Evolutionary conservation across 2,113 vertebrate genomes (phyloP), one percentile per base, ranked within the genome.

Genomic region (Apaloderma vittatum): DNA sequence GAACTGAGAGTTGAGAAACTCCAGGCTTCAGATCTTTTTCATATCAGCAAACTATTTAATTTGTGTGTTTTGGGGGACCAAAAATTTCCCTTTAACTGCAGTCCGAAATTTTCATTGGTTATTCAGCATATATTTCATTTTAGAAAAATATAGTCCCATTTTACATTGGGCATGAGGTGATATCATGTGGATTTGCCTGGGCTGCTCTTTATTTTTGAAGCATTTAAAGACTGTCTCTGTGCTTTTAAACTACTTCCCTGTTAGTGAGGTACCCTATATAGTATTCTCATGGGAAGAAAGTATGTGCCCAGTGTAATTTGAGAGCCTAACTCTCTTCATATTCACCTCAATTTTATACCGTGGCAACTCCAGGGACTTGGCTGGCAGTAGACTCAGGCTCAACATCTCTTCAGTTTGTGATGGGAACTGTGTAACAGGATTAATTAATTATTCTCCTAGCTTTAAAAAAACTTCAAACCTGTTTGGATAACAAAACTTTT

Each of bases 401-500:
- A 62, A 3, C 40, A 67, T 49, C 83, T 90, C 57, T 66, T 36
- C 40, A 49, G 48, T 71, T n/a, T 85, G 40, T 88, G 54, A 86
- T 94, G 71, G 71, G 58, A 81, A 48, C 32, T 37, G 67, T 62
- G 40, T 79, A 93, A 71, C 23, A 94, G 71, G 57, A 89, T 93
- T 90, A 62, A 94, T 79, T 90, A 84, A 84, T 67, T 27, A 23
- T 77, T 36, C 72, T 75, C 17, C 46, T 82, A 76, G 57, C 73
- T 94, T 76, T 55, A 57, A 92, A 94, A 20, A 12, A 34, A 19
- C 1, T 19, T 29, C 7, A 15, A 90, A 46, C 21, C 32, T 93
- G 30, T 90, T 81, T 90, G 77, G 40, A 24, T 91, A 94, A 72
- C 85, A 91, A 61, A 86, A 85, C 71, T 90, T 76, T 15, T 54